Base-by-base conservation (phyloP, 2,113 vertebrate species). In the Arothron firmamentum region DNA sequence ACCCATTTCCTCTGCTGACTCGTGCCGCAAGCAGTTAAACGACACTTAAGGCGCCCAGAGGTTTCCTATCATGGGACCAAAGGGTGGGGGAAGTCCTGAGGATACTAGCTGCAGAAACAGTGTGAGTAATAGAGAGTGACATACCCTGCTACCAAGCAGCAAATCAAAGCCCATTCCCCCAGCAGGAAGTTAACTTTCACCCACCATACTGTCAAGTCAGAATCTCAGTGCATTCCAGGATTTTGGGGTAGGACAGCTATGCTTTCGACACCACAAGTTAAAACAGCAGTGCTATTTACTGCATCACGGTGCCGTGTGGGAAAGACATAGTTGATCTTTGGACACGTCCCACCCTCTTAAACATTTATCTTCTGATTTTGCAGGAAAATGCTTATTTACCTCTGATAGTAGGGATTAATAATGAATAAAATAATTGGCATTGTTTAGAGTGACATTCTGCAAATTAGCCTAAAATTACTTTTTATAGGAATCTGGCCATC, bases 21-120 rank as follows among this genome's bases (percentile, higher is more conserved):
- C 85, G 77, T 88, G 88, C 91, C 89, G 88, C 88, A 83, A 85
- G 89, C 88, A 90, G 89, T 90, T 92, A 91, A 88, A 90, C 80
- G 80, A 87, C 88, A 90, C 88, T 91, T 86, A 88, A 89, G 89
- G 88, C 91, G 84, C 88, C 88, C 83, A 89, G 88, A 89, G 89
- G 87, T 92, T 89, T 84, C 71, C 74, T 64, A 57, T 78, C 80
- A 58, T 51, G 74, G 81, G 85, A 79, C 62, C 31, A n/a, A 51
- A 75, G 34, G 67, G 73, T 54, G 76, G 41, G 67, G 74, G 23
- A 60, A 69, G 77, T 43, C 49, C 64, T 47, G 77, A 61, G 59
- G 70, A 68, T 57, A 72, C 75, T 73, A 64, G 73, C 73, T 74
- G 63, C 53, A 23, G 63, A 72, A 75, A 80, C 75, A 71, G 70